Evolutionary conservation across 2,888 invertebrate genomes (phyloP), one percentile per base, ranked within the genome.

Genomic region (Theretra japonica): DNA sequence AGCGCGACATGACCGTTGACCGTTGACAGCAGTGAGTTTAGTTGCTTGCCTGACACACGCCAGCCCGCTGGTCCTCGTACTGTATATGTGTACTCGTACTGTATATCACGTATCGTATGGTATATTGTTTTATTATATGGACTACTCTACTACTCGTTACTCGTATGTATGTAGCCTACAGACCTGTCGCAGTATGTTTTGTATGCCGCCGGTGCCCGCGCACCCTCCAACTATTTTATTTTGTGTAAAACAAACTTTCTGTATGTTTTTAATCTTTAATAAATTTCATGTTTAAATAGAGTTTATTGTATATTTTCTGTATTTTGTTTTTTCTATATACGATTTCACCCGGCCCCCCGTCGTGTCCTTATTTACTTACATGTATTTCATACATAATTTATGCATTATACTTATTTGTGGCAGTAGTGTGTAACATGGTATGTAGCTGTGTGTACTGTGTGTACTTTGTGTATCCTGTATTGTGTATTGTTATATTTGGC

Each of bases 241-340:
- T 94, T 93, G 92, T 93, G 92, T 93, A 94, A 92, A 91, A 90
- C 88, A 88, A 90, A 87, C 86, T 80, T 90, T 92, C 90, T 94
- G 94, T 94, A 94, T 94, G 93, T 93, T 94, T 94, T 92, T 90
- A 88, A 91, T 90, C 92, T 92, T 93, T 92, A 94, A 94, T 94
- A 94, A 94, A 94, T 90, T 94, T 93, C 93, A 93, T 92, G 93
- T 93, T 94, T 93, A 92, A 92, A 94, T 94, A 94, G 91, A 90
- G 86, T 93, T 90, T 94, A 93, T 93, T 86, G 93, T 94, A 94
- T 94, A 94, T 94, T 65, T 93, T 92, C 91, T 91, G 91, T 92
- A 90, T 92, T 92, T 88, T 91, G 76, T 83, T 88, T 90, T 91
- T 90, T 90, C 88, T 94, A 91, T 93, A 92, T 90, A 87, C 82